These are phyloP conservation scores for Lepus oiostolus DNA, from an alignment of 2,797 vertebrate genomes.

Conservation along the genomic window DNA sequence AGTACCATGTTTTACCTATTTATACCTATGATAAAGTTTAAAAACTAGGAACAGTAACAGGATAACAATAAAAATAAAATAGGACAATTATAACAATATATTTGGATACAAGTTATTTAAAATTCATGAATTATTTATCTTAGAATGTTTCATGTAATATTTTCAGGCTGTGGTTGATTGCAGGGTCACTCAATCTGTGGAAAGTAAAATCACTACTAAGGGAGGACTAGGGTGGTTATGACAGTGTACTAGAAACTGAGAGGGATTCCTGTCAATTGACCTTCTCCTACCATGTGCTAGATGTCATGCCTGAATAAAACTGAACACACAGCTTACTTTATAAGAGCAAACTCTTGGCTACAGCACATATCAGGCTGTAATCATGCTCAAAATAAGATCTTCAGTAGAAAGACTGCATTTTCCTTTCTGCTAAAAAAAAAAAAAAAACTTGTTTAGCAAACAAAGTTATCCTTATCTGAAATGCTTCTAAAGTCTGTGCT, in stretches of 20 bases:
- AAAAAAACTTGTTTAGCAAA: slow-evolving; percentile 70
- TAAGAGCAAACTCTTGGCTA: slow-evolving; percentile 4
- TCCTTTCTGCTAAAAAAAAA: slow-evolving; percentile 12
- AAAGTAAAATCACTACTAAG: background rate
- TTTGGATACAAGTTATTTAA: background rate
- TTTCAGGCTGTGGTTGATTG: background rate
- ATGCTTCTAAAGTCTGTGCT: slow-evolving; percentile 50
- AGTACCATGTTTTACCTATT: background rate
- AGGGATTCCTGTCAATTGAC: background rate
- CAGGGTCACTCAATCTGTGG: background rate
- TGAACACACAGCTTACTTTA: slow-evolving; percentile 30
- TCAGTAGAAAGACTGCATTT: slow-evolving; percentile 57
- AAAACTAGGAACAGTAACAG: background rate
- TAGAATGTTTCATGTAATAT: background rate
- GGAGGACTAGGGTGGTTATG: background rate
- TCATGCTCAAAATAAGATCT: slow-evolving; percentile 20
- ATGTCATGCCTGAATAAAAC: slow-evolving; percentile 23
- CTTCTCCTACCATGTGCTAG: slow-evolving; percentile 3
- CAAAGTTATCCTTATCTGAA: slow-evolving; percentile 72
- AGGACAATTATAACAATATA: background rate
- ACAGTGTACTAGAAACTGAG: slow-evolving; percentile 16
- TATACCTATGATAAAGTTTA: background rate
- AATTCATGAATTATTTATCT: background rate
- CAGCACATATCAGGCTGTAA: background rate
- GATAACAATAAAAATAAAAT: background rate